phyloP scores from a whole-genome alignment of 2,797 vertebrate species.

The Falco naumanni region DNA sequence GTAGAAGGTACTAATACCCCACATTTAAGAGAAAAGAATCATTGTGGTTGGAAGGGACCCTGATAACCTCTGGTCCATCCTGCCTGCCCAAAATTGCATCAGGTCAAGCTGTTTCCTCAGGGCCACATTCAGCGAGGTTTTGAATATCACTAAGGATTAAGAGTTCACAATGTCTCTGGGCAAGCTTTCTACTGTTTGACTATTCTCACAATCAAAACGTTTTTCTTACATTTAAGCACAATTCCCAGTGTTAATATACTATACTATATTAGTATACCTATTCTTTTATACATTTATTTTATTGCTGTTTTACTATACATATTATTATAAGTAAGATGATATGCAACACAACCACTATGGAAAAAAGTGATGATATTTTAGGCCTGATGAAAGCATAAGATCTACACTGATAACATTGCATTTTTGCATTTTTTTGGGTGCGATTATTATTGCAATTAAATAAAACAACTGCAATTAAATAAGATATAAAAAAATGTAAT shows the following conservation, averaged over 20 bases:
- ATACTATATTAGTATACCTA: neutral
- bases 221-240: neutral
- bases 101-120: neutral
- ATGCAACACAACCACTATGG: neutral
- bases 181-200: neutral
- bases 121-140: neutral
- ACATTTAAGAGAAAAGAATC: neutral
- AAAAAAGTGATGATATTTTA: neutral
- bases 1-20: neutral
- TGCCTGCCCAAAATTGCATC: neutral
- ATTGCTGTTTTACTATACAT: neutral
- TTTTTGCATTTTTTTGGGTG: neutral
- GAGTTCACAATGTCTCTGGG: neutral
- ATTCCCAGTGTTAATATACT: neutral
- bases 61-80: neutral
- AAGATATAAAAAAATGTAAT: neutral
- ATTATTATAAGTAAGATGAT: neutral
- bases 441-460: neutral
- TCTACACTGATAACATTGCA: neutral
- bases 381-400: neutral
- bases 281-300: neutral
- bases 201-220: neutral
- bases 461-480: neutral
- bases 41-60: neutral
- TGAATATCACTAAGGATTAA: neutral